A percentile compares a stretch with the other conserved stretches of the same genome.
phyloP scores from a whole-genome alignment of 2,888 invertebrate species.

The Sympetrum striolatum region DNA sequence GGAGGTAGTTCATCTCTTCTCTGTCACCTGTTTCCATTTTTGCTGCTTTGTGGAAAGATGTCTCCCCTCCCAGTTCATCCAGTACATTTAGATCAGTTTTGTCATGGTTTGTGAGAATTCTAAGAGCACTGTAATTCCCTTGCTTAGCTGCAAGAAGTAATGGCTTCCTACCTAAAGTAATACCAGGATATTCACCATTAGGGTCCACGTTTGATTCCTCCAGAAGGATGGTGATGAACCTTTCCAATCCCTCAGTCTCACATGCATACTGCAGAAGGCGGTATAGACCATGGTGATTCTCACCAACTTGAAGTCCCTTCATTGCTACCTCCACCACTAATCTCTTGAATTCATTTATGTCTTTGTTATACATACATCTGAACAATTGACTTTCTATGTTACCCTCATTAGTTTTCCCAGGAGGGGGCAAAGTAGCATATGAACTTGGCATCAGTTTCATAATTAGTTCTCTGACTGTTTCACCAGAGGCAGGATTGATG shows the following conservation, averaged over 20 bases:
- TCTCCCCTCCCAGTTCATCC: conserved; percentile 58
- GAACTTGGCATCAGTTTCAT: conserved; percentile 63
- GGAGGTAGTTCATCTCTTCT: conserved; percentile 61
- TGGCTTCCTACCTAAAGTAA: conserved; percentile 31
- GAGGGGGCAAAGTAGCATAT: conserved; percentile 1
- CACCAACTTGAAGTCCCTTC: conserved; percentile 52
- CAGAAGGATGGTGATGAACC: conserved; percentile 54
- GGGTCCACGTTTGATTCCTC: not conserved
- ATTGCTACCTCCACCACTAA: conserved; percentile 47
- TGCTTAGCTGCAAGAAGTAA: conserved; percentile 52
- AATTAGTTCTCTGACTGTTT: conserved; percentile 66
- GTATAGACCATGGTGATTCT: conserved; percentile 61
- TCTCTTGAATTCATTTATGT: conserved; percentile 42
- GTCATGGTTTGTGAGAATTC: conserved; percentile 60
- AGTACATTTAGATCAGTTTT: conserved; percentile 48
- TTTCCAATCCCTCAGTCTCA: conserved; percentile 58
- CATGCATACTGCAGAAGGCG: conserved; percentile 70
- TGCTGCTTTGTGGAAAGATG: conserved; percentile 60
- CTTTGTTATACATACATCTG: not conserved
- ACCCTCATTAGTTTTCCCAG: not conserved
- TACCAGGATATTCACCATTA: not conserved
- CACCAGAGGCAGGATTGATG: conserved; percentile 57
- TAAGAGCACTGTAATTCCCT: conserved; percentile 51
- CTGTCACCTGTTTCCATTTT: conserved; percentile 57
- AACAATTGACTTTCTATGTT: not conserved